phyloP scores from a whole-genome alignment of 2,797 vertebrate species.

The Rachycentron canadum region DNA sequence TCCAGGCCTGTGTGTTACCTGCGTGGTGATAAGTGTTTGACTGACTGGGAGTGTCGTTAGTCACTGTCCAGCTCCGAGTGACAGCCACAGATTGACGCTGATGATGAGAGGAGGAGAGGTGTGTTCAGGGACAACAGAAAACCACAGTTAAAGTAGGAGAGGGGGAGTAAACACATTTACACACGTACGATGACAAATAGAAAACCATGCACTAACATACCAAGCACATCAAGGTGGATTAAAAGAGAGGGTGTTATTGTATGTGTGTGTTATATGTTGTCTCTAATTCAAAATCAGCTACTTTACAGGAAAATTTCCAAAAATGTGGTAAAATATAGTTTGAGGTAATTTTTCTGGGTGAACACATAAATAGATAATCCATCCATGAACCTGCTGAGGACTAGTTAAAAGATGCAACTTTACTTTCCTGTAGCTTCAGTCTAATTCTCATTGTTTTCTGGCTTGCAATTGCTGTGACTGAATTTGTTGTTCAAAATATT shows the following conservation, averaged over 20 bases:
- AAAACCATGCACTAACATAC: not conserved
- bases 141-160: not conserved
- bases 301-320: not conserved
- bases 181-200: slow-evolving; percentile 26
- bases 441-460: no score
- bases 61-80: slow-evolving; percentile 82
- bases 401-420: no score
- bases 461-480: no score
- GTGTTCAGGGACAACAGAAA: slow-evolving; percentile 45
- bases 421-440: no score
- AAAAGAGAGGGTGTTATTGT: not conserved
- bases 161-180: slow-evolving; percentile 29
- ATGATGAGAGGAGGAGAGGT: slow-evolving; percentile 70
- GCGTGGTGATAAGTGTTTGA: slow-evolving; percentile 87
- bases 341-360: not conserved
- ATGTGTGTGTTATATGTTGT: not conserved
- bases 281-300: not conserved
- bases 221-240: slow-evolving; percentile 2
- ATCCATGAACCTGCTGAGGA: no score
- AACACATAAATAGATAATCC: not conserved
- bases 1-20: slow-evolving; percentile 84
- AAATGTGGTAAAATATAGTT: not conserved
- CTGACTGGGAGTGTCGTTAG: slow-evolving; percentile 84
- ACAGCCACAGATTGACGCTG: slow-evolving; percentile 79
- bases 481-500: no score